phyloP scores from a whole-genome alignment of 2,888 invertebrate genomes.

The Lamproptera curius region DNA sequence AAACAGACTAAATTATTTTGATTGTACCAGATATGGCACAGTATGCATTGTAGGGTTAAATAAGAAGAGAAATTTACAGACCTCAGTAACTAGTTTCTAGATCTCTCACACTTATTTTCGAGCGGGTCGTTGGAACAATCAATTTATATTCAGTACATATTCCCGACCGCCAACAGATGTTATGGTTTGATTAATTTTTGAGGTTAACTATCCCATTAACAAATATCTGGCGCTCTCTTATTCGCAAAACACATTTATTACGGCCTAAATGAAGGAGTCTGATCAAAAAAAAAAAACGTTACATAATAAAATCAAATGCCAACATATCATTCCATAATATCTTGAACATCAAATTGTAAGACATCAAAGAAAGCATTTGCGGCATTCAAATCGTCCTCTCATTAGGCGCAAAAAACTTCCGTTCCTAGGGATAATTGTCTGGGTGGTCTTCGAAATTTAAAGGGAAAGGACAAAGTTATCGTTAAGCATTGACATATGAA shows the following conservation, averaged over 20 bases:
- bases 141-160: no score
- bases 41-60: no score
- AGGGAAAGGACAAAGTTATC: no score
- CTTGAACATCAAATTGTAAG: slow-evolving; percentile 3
- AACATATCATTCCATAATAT: slow-evolving; percentile 12
- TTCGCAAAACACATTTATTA: slow-evolving; percentile 1
- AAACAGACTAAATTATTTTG: no score
- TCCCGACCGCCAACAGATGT: not conserved
- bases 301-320: slow-evolving; percentile 10
- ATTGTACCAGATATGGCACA: no score
- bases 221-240: not conserved
- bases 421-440: no score
- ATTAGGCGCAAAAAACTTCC: not conserved
- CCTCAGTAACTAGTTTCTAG: no score
- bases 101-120: no score
- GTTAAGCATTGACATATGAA: no score
- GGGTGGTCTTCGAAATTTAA: not conserved
- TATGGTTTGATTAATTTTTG: not conserved
- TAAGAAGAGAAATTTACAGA: no score
- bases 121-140: no score
- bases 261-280: not conserved
- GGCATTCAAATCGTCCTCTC: slow-evolving; percentile 6
- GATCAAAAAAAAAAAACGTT: not conserved
- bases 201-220: not conserved
- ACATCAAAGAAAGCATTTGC: slow-evolving; percentile 13